phyloP scores from a whole-genome alignment of 2,113 vertebrate genomes.

The Pseudorectes ferrugineus region DNA sequence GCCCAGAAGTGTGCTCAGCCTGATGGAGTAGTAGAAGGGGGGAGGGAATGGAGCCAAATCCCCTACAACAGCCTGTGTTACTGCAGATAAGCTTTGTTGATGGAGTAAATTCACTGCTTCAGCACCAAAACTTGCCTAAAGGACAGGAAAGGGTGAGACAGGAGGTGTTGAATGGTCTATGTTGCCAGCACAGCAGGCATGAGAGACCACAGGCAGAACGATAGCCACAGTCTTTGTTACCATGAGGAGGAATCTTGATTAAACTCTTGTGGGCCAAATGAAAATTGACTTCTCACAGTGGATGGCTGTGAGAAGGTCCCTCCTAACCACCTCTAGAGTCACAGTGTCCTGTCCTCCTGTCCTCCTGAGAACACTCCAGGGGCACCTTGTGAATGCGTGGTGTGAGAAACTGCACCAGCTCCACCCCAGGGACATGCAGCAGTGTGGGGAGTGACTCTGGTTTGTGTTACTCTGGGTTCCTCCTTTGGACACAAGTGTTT shows the following conservation, averaged over 20 bases:
- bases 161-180: neutral
- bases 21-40: neutral
- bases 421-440: neutral
- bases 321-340: neutral
- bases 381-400: rapidly evolving
- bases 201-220: neutral
- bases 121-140: neutral
- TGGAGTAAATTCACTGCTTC: neutral
- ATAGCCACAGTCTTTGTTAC: neutral
- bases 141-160: neutral
- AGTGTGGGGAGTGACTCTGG: neutral
- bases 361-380: neutral
- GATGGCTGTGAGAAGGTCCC: neutral
- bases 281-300: neutral
- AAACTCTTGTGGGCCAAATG: neutral
- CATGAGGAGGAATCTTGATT: neutral
- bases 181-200: neutral
- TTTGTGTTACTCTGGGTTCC: rapidly evolving
- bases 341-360: neutral
- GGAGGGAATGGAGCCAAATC: neutral
- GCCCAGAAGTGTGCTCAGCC: slow-evolving; percentile 30
- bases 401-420: neutral
- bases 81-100: neutral
- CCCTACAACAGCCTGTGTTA: neutral
- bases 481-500: neutral